phyloP scores from a whole-genome alignment of 2,888 invertebrate species.

The Agriopis leucophaearia region DNA sequence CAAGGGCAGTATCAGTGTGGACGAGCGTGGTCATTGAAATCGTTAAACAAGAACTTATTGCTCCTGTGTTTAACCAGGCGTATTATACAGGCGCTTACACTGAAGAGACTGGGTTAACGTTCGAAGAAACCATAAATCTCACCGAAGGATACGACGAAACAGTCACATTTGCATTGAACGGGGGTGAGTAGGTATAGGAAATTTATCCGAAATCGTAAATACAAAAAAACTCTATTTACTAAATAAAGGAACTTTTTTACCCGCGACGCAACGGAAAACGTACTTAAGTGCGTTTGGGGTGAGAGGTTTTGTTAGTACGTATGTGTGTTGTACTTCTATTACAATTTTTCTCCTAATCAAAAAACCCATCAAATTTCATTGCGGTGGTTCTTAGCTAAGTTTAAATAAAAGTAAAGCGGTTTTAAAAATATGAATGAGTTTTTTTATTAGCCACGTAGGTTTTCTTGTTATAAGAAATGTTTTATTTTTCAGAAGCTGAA shows the following conservation, averaged over 20 bases:
- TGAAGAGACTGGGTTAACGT: slow-evolving; percentile 50
- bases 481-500: slow-evolving; percentile 48
- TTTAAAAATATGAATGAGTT: no score
- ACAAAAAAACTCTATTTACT: no score
- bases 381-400: no score
- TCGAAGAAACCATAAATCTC: slow-evolving; percentile 56
- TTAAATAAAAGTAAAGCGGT: no score
- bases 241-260: no score
- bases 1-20: slow-evolving; percentile 60
- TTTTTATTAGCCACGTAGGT: not conserved
- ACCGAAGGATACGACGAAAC: slow-evolving; percentile 59
- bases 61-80: slow-evolving; percentile 57
- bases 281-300: no score
- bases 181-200: slow-evolving; percentile 53
- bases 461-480: not conserved
- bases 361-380: no score
- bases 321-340: no score
- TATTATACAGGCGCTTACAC: slow-evolving; percentile 62
- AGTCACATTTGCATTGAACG: slow-evolving; percentile 58
- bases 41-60: slow-evolving; percentile 48
- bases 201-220: not conserved
- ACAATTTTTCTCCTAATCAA: no score
- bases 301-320: no score
- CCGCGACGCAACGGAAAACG: no score
- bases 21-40: slow-evolving; percentile 62